These are phyloP conservation scores for Lasioglossum vierecki DNA, from an alignment of 2,888 invertebrate species.

Conservation along the genomic window DNA sequence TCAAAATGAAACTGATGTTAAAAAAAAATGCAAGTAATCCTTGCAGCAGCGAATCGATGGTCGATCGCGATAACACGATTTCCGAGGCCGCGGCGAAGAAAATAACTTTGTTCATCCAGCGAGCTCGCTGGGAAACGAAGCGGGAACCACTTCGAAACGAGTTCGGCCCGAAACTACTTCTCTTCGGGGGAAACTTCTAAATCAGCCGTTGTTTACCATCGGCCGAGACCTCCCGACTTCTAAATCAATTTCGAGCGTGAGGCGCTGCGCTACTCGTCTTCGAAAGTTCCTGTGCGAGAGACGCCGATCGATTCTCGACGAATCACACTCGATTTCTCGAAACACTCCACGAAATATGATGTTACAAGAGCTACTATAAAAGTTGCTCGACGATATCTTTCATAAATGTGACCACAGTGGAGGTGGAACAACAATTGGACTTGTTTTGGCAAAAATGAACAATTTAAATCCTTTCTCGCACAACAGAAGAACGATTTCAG, in stretches of 20 bases:
- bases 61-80: slow-evolving; percentile 44
- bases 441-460: too few relatives aligned
- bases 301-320: background rate
- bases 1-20: slow-evolving; percentile 3
- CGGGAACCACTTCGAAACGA: background rate
- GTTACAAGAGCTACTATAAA: background rate
- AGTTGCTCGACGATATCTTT: background rate
- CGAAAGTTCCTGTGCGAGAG: background rate
- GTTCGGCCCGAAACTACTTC: background rate
- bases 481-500: background rate
- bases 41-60: slow-evolving; percentile 24
- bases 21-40: slow-evolving; percentile 1
- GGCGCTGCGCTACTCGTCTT: background rate
- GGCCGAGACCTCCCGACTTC: background rate
- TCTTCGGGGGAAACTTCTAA: background rate
- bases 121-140: slow-evolving; percentile 11
- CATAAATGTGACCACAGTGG: too few relatives aligned
- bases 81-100: slow-evolving; percentile 3
- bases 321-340: background rate
- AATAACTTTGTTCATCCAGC: slow-evolving; percentile 29
- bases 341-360: background rate
- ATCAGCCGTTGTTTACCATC: slow-evolving; percentile 6
- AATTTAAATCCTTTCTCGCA: too few relatives aligned
- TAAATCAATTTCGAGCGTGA: background rate
- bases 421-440: too few relatives aligned